Evolutionary conservation across 1,140 invertebrate species (phyloP), one percentile per base, ranked within the genome.

Genomic region (Listronotus oregonensis): DNA sequence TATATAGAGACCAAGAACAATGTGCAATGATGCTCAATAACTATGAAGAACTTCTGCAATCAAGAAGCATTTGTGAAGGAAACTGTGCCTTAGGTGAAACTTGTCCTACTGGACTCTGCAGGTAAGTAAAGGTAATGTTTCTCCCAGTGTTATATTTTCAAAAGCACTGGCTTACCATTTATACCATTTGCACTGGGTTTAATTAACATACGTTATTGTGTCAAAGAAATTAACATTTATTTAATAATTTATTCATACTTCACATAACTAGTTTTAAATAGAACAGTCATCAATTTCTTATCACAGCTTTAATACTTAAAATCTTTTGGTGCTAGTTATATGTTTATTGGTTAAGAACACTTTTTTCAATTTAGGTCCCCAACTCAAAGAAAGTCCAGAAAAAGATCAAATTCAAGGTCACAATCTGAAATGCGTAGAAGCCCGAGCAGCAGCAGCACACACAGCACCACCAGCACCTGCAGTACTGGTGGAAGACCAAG

Each of bases 1-100:
- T 87, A 5, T 84, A 87, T 67, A 83, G 84, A 42, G 94, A 97
- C 76, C 85, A 90, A 44, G 85, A 89, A 32, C 86, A 90, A 58
- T 95, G 92, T 67, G 83, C 84, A 9, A 76, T 87, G 4, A 90
- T 93, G 75, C 82, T 96, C 18, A 86, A 87, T 69, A 90, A 88
- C 62, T 96, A 94, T 76, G 89, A 94, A 74, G 88, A 89, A 51
- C 83, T 93, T 71, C 81, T 93, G 6, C 84, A 86, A 59, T 87
- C 90, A 27, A 82, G 85, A 34, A 89, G 91, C 70, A 90, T 94
- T 66, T 95, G 92, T 79, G 91, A 94, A 76, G 92, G 92, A 34
- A 89, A 90, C 75, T 95, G 92, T 77, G 83, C 88, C 6, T 86
- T 92, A 82, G 90, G 90, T n/a, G 84, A 91, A 70, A 85, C 88